Evolutionary conservation across 2,888 invertebrate genomes (phyloP).

Genomic region (Xestobium rufovillosum): DNA sequence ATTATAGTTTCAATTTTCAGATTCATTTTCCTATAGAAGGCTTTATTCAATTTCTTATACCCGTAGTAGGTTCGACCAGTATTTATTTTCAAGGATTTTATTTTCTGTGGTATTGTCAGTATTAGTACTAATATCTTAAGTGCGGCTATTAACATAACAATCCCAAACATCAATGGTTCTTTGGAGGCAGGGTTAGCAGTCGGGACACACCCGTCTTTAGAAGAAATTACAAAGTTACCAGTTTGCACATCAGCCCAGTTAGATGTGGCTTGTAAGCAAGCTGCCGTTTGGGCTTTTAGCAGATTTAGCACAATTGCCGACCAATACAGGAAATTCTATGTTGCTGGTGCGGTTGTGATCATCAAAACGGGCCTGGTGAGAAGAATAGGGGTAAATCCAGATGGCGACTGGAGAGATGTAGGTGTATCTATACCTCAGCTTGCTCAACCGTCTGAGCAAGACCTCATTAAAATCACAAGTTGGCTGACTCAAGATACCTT

Average conservation of each 20-base stretch:
- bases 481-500: neutral
- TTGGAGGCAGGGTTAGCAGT: conserved; percentile 1
- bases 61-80: no score
- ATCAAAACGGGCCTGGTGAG: neutral
- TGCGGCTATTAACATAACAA: no score
- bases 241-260: neutral
- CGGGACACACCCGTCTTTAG: neutral
- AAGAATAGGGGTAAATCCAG: neutral
- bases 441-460: neutral
- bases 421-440: neutral
- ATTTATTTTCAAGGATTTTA: no score
- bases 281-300: neutral
- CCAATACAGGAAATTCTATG: neutral
- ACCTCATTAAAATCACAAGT: neutral
- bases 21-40: no score
- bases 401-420: conserved; percentile 4
- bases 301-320: neutral
- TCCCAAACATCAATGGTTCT: conserved; percentile 1
- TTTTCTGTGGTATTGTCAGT: no score
- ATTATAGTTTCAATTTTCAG: no score
- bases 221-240: neutral
- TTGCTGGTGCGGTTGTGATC: neutral
- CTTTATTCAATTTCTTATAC: no score
- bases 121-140: no score
- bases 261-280: neutral